Evolutionary conservation across 2,888 invertebrate genomes (phyloP).

Genomic region (Amorpha juglandis): DNA sequence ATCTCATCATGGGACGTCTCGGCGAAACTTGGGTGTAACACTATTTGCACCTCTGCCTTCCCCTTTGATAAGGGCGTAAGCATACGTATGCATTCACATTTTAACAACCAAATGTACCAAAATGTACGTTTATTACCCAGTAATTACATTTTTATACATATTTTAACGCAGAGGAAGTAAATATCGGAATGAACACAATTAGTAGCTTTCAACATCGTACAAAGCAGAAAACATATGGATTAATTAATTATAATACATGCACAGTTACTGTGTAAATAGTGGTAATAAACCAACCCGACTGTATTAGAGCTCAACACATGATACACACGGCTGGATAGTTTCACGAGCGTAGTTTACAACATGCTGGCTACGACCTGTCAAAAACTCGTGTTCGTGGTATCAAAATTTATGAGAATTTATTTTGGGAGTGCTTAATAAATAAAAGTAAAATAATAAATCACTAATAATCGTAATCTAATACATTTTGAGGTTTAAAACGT

Average conservation of each 20-base stretch:
- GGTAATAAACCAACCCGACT: conserved; percentile 57
- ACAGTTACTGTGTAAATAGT: conserved; percentile 63
- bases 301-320: conserved; percentile 44
- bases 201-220: conserved; percentile 40
- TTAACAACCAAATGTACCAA: too few species aligned
- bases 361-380: not conserved
- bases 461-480: too few species aligned
- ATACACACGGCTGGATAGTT: conserved; percentile 43
- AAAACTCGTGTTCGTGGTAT: not conserved
- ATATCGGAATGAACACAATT: conserved; percentile 4
- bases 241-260: conserved; percentile 63
- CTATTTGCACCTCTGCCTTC: too few species aligned
- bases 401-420: too few species aligned
- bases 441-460: too few species aligned
- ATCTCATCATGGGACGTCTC: too few species aligned
- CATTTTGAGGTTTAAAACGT: too few species aligned
- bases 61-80: too few species aligned
- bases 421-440: too few species aligned
- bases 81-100: too few species aligned
- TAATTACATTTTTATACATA: not conserved
- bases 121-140: too few species aligned
- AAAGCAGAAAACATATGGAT: conserved; percentile 54
- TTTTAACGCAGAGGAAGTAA: not conserved
- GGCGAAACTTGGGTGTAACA: too few species aligned
- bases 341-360: conserved; percentile 26